Evolutionary conservation across 2,888 invertebrate species (phyloP), one percentile per base, ranked within the genome.

Genomic region (Phymatocera aterrima): DNA sequence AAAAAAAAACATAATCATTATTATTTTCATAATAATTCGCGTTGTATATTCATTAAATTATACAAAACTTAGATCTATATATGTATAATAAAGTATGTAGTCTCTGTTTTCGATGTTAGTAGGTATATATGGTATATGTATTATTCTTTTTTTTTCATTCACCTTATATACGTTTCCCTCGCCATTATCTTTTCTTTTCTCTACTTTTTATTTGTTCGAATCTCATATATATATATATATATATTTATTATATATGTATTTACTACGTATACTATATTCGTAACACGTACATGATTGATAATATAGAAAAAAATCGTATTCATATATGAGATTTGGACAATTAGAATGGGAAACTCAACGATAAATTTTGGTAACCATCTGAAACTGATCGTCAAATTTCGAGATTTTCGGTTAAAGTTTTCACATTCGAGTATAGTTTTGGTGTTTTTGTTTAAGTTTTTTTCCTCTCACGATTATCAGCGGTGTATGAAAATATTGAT

Each of bases 61-160:
- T 82, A 83, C 82, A 82, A 80, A 82, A 83, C 77, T 79, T 78
- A 80, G 82, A 80, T 78, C 80, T 81, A 80, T 43, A 54, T 79
- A 28, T 46, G n/a, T n/a, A n/a, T n/a, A n/a, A n/a, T n/a, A n/a
- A n/a, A n/a, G n/a, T n/a, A n/a, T n/a, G 46, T 70, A 78, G 75
- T 75, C 57, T 75, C 57, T 75, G 79, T 80, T 79, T n/a, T n/a
- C n/a, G n/a, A n/a, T n/a, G n/a, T n/a, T n/a, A n/a, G n/a, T n/a
- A n/a, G n/a, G n/a, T n/a, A n/a, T n/a, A n/a, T 70, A 57, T 77
- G 60, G 77, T 80, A 64, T 75, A 57, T 37, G 40, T 79, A 5
- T 46, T 46, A 21, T 15, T 75, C 28, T 64, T 75, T 34, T 34
- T 68, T 4, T 61, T 40, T 65, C 12, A 10, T 57, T 78, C n/a